Base-by-base conservation (phyloP, 1,140 invertebrate species). In the Caenorhabditis tropicalis region DNA sequence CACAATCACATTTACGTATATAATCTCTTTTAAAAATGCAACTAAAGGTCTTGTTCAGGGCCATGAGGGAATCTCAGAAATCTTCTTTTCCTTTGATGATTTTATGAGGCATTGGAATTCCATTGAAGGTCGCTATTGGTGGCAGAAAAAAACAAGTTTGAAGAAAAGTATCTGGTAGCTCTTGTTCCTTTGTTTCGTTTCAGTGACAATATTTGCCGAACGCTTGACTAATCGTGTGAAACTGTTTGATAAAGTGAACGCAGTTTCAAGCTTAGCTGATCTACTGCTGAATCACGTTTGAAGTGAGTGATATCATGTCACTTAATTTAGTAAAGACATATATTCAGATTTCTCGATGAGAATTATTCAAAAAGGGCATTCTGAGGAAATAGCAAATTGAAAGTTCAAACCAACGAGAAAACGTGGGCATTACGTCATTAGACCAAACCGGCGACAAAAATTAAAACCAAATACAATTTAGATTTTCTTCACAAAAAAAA, bases 51-150 rank as follows among this genome's bases (percentile, higher is more conserved):
- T 51, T 43, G 39, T 43, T 43, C 39, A 43, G 5, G 5, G 5
- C n/a, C 3, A n/a, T 33, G 58, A 36, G 31, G 31, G 19, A 65
- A 33, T 36, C 58, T 65, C 29, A 65, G 58, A 65, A 33, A 16
- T 65, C 58, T 65, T 65, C 39, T 65, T 7, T 65, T 65, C 58
- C 31, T 16, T n/a, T 65, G 19, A 65, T 65, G 58, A 36, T 65
- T 65, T 65, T 65, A 65, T 65, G 58, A 65, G 58, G 58, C 58
- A 65, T 19, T 33, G 24, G 58, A n/a, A 33, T 27, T 65, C 19
- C 58, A n/a, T 1, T 31, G 58, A 60, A 33, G 58, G 58, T 60
- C 58, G 58, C n/a, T 6, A 27, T 56, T 56, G 53, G 24, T 56
- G 53, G 58, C 19, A 33, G 27, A 29, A n/a, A 19, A n/a, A 65